Evolutionary conservation across 2,888 invertebrate genomes (phyloP).

Genomic region (Heterodera filipjevi): DNA sequence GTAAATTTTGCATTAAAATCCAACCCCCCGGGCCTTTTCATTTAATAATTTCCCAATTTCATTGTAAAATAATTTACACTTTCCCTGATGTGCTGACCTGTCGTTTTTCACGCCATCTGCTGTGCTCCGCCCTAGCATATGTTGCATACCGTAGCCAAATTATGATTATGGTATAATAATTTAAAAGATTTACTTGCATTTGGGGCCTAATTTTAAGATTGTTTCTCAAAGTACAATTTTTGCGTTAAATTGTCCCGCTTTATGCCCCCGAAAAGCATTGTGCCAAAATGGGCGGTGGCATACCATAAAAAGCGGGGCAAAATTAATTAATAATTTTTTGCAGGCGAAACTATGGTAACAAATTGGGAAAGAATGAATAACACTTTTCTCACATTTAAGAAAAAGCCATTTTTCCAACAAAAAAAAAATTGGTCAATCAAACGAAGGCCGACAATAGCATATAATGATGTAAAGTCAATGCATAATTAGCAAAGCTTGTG

Average conservation of each 20-base stretch:
- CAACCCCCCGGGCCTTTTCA: no score
- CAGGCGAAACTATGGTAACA: background rate
- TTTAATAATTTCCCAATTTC: no score
- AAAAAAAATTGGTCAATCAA: no score
- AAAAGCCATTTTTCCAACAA: no score
- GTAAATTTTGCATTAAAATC: no score
- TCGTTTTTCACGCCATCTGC: background rate
- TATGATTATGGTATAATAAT: background rate
- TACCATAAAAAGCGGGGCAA: background rate
- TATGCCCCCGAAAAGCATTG: background rate
- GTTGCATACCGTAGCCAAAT: conserved; percentile 8
- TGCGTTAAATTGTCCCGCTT: background rate
- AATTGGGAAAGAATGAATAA: background rate
- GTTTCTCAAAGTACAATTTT: background rate
- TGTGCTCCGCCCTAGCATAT: background rate
- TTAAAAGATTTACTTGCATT: background rate
- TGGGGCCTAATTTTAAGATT: background rate
- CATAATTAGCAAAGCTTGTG: no score
- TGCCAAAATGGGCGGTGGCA: background rate
- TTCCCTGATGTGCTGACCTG: background rate
- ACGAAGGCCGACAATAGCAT: no score
- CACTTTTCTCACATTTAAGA: no score
- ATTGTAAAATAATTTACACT: no score
- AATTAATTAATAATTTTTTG: background rate
- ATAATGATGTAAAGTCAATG: no score